Base-by-base conservation (phyloP, 2,888 invertebrate genomes). In the Chromoteleia sp. region DNA sequence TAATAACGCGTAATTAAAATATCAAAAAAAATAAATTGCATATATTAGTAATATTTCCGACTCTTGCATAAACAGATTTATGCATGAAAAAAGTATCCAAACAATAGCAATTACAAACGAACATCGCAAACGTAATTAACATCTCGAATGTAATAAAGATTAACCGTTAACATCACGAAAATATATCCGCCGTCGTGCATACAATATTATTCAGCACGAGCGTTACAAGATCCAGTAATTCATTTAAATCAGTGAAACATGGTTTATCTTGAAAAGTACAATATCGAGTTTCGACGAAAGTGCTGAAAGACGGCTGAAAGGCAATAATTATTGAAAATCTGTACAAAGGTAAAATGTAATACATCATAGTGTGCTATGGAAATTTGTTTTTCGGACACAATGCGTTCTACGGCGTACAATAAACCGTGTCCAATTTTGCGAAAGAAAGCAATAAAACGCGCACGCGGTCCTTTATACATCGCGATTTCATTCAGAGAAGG, bases 401-500 rank as follows among this genome's bases (percentile, higher is more conserved):
- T 74, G 48, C 43, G 33, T 45, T 73, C 10, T 19, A 33, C 41
- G 21, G 48, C 19, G 30, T 4, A 61, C 56, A 68, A 68, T 68
- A 52, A 67, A 76, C 48, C 43, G 19, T 43, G 52, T 7, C 56
- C 61, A 78, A 65, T 76, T 59, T 65, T 21, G 61, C 58, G 17
- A 63, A 63, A 78, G 71, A 56, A 71, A 78, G 63, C 71, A 71
- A 56, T 78, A 56, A 58, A 71, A 65, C 15, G 30, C 30, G 30
- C 48, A 25, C 10, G 19, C n/a, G 6, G 36, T 58, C 19, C 52
- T 73, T 21, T 78, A 48, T 67, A 36, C 59, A 48, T 36, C 12
- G 67, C 43, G 21, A 67, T 61, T 61, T 80, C 63, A 61, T 74
- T 73, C 30, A 67, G 73, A 71, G 52, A 73, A 58, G 78, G 61